phyloP scores from a whole-genome alignment of 2,113 vertebrate species.

The Stigmatopora argus region DNA sequence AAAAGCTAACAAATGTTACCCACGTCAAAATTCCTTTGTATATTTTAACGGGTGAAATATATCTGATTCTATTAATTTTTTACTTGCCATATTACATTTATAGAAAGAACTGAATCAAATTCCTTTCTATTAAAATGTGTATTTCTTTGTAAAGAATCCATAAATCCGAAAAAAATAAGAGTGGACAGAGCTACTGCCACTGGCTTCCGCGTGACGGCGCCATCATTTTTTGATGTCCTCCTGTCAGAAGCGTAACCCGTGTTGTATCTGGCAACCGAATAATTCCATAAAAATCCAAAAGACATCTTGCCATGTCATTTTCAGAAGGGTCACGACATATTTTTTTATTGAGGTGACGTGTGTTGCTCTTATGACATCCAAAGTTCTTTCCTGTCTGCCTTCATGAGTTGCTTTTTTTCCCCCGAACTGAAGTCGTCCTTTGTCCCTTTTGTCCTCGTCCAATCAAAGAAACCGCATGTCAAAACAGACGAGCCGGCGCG shows the following conservation, averaged over 20 bases:
- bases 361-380: conserved; percentile 26
- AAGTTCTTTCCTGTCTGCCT: conserved; percentile 11
- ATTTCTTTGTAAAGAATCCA: too few relatives aligned
- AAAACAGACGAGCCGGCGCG: conserved; percentile 23
- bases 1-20: not conserved
- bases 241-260: not conserved
- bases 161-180: too few relatives aligned
- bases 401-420: conserved; percentile 5
- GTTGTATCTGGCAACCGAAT: not conserved
- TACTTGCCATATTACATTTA: too few relatives aligned
- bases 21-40: too few relatives aligned
- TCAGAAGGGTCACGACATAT: conserved; percentile 35
- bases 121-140: too few relatives aligned
- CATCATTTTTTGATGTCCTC: too few relatives aligned
- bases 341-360: conserved; percentile 43
- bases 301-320: conserved; percentile 20
- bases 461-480: conserved; percentile 15
- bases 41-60: too few relatives aligned
- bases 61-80: too few relatives aligned
- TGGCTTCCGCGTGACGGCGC: too few relatives aligned
- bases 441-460: not conserved
- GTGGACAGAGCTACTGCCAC: too few relatives aligned
- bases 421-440: conserved; percentile 13
- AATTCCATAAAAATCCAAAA: not conserved
- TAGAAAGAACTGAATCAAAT: too few relatives aligned